phyloP scores from a whole-genome alignment of 1,140 invertebrate genomes.

The Chelonus insularis region DNA sequence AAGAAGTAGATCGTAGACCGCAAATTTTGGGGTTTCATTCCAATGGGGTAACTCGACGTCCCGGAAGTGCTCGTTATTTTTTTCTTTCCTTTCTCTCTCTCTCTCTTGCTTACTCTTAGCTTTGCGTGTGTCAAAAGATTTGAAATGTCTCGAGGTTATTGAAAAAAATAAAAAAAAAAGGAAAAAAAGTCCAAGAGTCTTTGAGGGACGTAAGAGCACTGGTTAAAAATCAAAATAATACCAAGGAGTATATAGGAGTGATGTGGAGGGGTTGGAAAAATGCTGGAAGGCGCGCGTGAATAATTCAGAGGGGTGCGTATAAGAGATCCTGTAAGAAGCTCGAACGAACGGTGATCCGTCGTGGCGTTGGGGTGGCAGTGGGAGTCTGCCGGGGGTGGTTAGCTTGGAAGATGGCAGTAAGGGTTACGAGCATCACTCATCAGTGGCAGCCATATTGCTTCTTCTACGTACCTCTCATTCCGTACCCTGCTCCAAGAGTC shows the following conservation, averaged over 20 bases:
- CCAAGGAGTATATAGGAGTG: background rate
- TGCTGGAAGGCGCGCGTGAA: constrained; percentile 25
- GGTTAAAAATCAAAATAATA: constrained; percentile 18
- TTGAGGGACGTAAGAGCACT: background rate
- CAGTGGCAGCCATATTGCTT: constrained; percentile 57
- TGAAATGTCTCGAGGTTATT: background rate
- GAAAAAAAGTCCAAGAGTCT: background rate
- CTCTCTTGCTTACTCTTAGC: background rate
- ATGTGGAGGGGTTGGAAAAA: constrained; percentile 23
- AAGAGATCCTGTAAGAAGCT: constrained; percentile 28
- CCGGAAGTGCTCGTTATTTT: constrained; percentile 3
- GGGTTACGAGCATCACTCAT: constrained; percentile 59
- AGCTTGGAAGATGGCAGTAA: constrained; percentile 46
- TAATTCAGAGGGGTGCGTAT: constrained; percentile 26
- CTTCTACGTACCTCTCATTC: constrained; percentile 34
- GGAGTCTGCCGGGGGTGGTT: constrained; percentile 4
- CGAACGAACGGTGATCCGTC: constrained; percentile 24
- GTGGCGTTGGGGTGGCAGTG: background rate
- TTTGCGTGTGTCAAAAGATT: background rate
- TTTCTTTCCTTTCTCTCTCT: constrained; percentile 1
- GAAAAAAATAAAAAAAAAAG: constrained; percentile 2
- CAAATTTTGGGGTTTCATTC: background rate
- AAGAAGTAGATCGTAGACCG: background rate
- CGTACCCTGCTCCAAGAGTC: constrained; percentile 24
- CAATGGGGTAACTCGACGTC: background rate